Base-by-base conservation (phyloP, 53 echinoderm and acorn worm species). In the Hippasteria phrygiana region DNA sequence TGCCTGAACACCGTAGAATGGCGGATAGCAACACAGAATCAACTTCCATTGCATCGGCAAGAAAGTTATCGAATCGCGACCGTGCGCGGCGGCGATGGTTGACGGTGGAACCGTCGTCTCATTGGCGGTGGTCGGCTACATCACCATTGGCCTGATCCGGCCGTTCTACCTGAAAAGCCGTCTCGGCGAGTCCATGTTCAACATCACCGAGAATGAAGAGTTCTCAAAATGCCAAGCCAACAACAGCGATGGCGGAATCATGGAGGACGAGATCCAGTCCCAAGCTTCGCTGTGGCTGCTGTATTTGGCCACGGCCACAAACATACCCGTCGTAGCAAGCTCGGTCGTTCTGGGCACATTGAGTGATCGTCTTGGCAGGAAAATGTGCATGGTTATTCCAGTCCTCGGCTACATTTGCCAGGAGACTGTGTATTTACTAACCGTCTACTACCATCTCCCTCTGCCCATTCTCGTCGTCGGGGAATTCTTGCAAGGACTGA, bases 311-410 rank as follows among this genome's bases (percentile, higher is more conserved):
- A 17, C 34, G 0, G 65, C 80, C 33, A 71, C 41, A 13, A 36
- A 87, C 5, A 26, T 94, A 41, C 89, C 89, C 22, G 36, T 88
- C n/a, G 43, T 94, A n/a, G 54, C 92, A 26, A 48, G 92, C 6
- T 86, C 87, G 2, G 24, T 77, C 16, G 2, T 92, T n/a, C 43
- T 92, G 3, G 94, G 94, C 0, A 92, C 94, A 0, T 31, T 92
- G 10, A 94, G 94, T 51, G 92, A 94, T 43, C 83, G 82, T 18
- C 40, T 75, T 2, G 94, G 94, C 1, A 59, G 94, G 43, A 88
- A 91, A 37, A 27, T 92, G 0, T 62, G 89, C 34, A 77, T 94
- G 41, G 72, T 77, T 1, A 0, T 89, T 14, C 90, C 94, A 13
- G 12, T 77, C 38, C 17, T 92, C 16, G 94, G 94, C 8, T 80